These are phyloP conservation scores for Sylvilagus floridanus DNA, from an alignment of 2,797 vertebrate genomes.

Conservation along the genomic window DNA sequence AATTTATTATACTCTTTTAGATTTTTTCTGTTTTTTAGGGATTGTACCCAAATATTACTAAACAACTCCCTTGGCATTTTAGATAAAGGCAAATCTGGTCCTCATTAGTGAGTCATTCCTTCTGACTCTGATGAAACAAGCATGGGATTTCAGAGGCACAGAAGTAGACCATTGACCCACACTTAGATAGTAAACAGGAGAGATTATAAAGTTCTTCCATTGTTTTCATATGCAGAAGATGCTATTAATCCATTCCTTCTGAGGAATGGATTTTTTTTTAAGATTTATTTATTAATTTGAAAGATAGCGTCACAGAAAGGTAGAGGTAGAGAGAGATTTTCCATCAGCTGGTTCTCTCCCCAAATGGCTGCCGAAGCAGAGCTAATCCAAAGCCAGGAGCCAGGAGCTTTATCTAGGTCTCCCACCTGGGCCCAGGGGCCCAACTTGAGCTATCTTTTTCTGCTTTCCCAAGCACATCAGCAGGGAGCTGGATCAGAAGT, in stretches of 20 bases:
- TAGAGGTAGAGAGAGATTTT: no score
- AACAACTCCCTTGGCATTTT: conserved; percentile 58
- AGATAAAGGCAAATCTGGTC: conserved; percentile 72
- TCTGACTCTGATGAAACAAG: conserved; percentile 69
- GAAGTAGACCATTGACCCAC: conserved; percentile 26
- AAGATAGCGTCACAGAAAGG: no score
- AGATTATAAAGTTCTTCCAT: not conserved
- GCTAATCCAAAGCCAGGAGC: no score
- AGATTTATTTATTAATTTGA: no score
- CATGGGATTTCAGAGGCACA: conserved; percentile 29
- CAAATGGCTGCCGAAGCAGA: no score
- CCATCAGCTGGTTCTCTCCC: no score
- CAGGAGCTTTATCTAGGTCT: no score
- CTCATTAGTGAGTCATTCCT: conserved; percentile 79
- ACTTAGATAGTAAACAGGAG: not conserved
- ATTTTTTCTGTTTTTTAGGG: conserved; percentile 54
- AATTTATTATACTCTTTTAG: conserved; percentile 40
- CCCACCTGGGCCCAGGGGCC: no score
- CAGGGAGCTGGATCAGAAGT: no score
- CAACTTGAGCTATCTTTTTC: no score
- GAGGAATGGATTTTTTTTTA: not conserved
- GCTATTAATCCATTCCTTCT: not conserved
- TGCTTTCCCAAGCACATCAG: no score
- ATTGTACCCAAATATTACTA: conserved; percentile 68
- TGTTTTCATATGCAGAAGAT: conserved; percentile 19